phyloP scores from a whole-genome alignment of 2,797 vertebrate species.

The Cephalopachus bancanus region DNA sequence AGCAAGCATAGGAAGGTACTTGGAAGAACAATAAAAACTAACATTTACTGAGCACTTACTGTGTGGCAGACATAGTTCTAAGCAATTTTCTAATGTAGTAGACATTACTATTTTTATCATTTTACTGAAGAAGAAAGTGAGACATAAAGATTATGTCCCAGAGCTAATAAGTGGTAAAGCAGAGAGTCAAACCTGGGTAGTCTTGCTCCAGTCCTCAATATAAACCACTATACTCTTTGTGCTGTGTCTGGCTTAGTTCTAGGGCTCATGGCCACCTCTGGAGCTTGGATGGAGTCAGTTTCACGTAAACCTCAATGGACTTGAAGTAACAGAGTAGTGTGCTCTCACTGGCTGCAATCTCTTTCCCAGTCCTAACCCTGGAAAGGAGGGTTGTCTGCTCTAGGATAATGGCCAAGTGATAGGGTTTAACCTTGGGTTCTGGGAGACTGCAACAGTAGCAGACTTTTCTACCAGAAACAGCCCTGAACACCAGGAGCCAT shows the following conservation, averaged over 20 bases:
- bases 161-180: neutral
- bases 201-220: neutral
- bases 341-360: neutral
- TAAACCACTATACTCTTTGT: neutral
- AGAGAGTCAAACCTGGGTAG: neutral
- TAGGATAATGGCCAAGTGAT: neutral
- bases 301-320: neutral
- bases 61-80: neutral
- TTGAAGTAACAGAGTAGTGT: neutral
- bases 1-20: neutral
- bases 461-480: neutral
- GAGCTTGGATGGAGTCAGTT: neutral
- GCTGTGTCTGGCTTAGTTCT: neutral
- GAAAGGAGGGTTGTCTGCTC: neutral
- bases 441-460: neutral
- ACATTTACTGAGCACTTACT: neutral
- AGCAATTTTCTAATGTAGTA: neutral
- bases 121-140: constrained; percentile 53
- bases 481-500: neutral
- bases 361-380: neutral
- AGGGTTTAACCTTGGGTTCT: neutral
- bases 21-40: neutral
- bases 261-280: neutral
- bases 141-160: neutral
- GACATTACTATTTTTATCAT: neutral